A percentile compares a stretch with the other conserved stretches of the same genome.
Conservation (phyloP, 2,888 invertebrate genomes). For the Morpho helenor region DNA sequence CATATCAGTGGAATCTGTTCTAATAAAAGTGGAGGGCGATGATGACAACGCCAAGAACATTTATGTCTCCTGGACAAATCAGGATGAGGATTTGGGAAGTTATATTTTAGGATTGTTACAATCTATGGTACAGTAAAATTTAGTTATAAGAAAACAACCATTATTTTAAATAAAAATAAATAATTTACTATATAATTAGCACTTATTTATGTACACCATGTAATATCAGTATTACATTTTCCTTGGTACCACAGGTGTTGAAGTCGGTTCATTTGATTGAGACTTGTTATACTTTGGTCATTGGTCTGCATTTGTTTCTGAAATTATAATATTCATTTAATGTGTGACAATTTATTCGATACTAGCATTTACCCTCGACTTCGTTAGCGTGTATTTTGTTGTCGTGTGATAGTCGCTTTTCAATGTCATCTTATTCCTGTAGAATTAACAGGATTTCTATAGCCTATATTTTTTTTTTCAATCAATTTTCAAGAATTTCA, state of each 20-base stretch:
- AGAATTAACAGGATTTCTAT: too few relatives aligned
- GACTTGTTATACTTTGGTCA: slow-evolving; percentile 62
- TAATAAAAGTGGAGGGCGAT: slow-evolving; percentile 93
- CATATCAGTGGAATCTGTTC: slow-evolving; percentile 93
- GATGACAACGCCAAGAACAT: slow-evolving; percentile 93
- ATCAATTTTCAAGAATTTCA: too few relatives aligned
- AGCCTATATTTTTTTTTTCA: too few relatives aligned
- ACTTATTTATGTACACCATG: slow-evolving; percentile 84
- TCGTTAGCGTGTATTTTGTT: too few relatives aligned
- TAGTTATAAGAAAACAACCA: slow-evolving; percentile 19
- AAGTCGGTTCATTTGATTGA: slow-evolving; percentile 84
- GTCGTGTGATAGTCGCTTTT: too few relatives aligned
- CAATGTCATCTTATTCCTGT: too few relatives aligned
- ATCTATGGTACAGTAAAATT: slow-evolving; percentile 79
- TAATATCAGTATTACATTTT: slow-evolving; percentile 88
- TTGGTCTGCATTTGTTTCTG: slow-evolving; percentile 43
- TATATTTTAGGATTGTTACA: slow-evolving; percentile 90
- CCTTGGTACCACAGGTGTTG: slow-evolving; percentile 92
- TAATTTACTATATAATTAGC: slow-evolving; percentile 20
- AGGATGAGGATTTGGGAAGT: slow-evolving; percentile 96
- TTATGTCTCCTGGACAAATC: slow-evolving; percentile 96
- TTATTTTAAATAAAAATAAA: slow-evolving; percentile 28
- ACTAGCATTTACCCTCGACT: too few relatives aligned
- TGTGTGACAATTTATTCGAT: too few relatives aligned
- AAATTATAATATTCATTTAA: background rate